Conservation (phyloP, 2,888 invertebrate genomes). For the Orchesella flavescens region DNA sequence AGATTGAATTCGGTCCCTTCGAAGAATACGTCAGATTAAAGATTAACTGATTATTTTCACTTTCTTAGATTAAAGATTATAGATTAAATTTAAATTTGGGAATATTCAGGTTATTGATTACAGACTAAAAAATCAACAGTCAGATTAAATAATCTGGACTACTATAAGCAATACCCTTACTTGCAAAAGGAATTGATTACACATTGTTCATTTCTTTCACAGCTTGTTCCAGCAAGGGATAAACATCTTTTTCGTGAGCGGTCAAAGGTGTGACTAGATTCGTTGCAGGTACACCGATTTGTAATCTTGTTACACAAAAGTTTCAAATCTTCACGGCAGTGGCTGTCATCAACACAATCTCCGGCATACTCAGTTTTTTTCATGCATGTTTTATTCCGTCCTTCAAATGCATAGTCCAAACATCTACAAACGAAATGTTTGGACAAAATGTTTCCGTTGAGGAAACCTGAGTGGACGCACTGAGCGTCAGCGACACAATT, state of each 20-base stretch:
- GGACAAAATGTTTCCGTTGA: constrained; percentile 42
- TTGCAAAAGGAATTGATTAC: constrained; percentile 27
- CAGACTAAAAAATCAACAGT: too few species aligned
- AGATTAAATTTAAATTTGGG: too few species aligned
- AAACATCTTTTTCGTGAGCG: constrained; percentile 42
- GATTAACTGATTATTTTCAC: too few species aligned
- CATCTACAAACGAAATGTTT: constrained; percentile 36
- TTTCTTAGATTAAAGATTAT: too few species aligned
- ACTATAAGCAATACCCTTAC: too few species aligned
- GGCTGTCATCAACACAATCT: constrained; percentile 11
- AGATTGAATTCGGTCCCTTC: too few species aligned
- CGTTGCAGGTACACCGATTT: constrained; percentile 33
- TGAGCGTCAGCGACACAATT: constrained; percentile 25
- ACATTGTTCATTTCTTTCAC: constrained; percentile 42
- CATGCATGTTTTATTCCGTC: constrained; percentile 18
- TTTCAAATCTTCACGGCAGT: constrained; percentile 45
- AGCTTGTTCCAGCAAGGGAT: constrained; percentile 27
- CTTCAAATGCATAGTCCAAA: constrained; percentile 44
- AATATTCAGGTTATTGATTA: too few species aligned
- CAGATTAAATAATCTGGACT: too few species aligned
- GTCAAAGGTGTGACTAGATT: constrained; percentile 35
- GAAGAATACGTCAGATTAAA: too few species aligned
- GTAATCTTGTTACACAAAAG: constrained; percentile 31
- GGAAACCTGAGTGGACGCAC: constrained; percentile 39
- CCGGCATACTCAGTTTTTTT: constrained; percentile 34